Evolutionary conservation across 2,113 vertebrate genomes (phyloP).

Genomic region (Epinephelus fuscoguttatus): DNA sequence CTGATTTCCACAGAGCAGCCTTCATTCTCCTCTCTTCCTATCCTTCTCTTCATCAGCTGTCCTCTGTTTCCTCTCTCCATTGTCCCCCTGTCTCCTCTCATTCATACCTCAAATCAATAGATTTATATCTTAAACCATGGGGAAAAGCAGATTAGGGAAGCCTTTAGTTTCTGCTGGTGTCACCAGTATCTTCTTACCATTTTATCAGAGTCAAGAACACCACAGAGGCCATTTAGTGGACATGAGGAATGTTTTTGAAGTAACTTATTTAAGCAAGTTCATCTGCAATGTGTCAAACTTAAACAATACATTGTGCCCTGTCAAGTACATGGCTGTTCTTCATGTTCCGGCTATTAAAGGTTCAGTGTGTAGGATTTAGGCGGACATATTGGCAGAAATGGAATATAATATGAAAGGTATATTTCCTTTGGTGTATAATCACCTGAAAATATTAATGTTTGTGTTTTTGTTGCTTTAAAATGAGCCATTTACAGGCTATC

Average conservation of each 20-base stretch:
- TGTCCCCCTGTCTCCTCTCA: background rate
- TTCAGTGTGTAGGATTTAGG: no score
- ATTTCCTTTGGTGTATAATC: no score
- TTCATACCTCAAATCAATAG: constrained; percentile 5
- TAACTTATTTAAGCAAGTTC: background rate
- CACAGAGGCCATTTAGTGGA: background rate
- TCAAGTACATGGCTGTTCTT: background rate
- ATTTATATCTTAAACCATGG: background rate
- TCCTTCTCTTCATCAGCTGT: constrained; percentile 11
- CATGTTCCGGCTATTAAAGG: background rate
- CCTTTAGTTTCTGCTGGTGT: constrained; percentile 1
- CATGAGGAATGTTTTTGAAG: background rate
- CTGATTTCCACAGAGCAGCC: background rate
- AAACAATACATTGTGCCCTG: background rate
- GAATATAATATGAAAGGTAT: no score
- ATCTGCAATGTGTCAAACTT: background rate
- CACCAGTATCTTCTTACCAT: background rate
- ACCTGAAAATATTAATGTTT: no score
- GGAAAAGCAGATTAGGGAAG: background rate
- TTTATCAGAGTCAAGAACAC: background rate
- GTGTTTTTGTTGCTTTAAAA: no score
- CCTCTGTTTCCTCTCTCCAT: constrained; percentile 14
- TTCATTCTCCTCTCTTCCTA: background rate
- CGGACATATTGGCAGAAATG: no score
- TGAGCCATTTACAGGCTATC: no score